Evolutionary conservation across 2,888 invertebrate species (phyloP).

Genomic region (Noctua comes): DNA sequence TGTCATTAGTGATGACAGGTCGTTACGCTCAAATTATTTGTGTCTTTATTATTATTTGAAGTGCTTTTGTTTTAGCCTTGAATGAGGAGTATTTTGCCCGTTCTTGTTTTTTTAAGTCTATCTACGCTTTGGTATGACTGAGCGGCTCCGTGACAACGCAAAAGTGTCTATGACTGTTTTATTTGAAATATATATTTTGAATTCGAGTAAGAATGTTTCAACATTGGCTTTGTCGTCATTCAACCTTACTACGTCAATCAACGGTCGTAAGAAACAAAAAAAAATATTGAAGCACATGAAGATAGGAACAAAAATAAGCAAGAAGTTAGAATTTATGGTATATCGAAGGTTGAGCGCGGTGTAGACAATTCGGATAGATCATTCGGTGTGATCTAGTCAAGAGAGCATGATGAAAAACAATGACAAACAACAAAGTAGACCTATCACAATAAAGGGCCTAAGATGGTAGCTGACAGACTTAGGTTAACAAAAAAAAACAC

Average conservation of each 20-base stretch:
- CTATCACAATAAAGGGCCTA: neutral
- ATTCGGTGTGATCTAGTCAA: neutral
- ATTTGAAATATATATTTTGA: neutral
- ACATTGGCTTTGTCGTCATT: no score
- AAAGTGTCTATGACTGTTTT: neutral
- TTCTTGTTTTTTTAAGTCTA: neutral
- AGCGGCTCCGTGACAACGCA: neutral
- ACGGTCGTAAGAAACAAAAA: neutral
- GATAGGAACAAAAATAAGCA: slow-evolving; percentile 13
- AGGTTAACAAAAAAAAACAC: neutral
- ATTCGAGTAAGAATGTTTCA: neutral
- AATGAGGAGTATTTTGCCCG: neutral
- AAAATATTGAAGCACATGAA: neutral
- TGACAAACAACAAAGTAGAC: neutral
- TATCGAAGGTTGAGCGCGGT: neutral
- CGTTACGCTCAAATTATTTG: slow-evolving; percentile 30
- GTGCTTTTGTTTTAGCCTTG: neutral
- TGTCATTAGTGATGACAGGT: slow-evolving; percentile 50
- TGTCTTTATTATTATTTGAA: neutral
- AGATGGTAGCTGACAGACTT: neutral
- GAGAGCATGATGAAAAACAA: neutral
- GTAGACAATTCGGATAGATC: neutral
- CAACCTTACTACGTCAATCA: slow-evolving; percentile 14
- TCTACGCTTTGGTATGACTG: neutral
- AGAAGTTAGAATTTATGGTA: neutral